Percentiles rank a stretch among this genome's conserved stretches.
Evolutionary conservation across 2,113 vertebrate species (phyloP).

Genomic region (Furnarius figulus): DNA sequence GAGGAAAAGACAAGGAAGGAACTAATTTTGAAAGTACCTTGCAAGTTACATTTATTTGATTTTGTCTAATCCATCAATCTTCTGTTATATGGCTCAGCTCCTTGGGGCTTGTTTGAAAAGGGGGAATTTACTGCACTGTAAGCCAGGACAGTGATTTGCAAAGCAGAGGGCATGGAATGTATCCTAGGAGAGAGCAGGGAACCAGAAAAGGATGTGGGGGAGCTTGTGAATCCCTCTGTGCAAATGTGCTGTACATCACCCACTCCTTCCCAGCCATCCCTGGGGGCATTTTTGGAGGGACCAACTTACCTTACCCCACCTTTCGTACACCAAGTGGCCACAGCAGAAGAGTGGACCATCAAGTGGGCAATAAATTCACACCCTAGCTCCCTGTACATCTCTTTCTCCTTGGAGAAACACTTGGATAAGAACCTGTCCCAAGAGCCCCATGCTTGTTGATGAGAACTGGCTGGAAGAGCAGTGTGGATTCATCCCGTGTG

Average conservation of each 20-base stretch:
- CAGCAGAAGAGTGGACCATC: neutral
- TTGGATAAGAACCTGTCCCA: neutral
- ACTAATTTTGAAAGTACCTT: neutral
- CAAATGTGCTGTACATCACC: neutral
- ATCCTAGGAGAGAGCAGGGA: slow-evolving; percentile 31
- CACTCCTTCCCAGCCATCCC: neutral
- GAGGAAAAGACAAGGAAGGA: neutral
- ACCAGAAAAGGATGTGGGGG: neutral
- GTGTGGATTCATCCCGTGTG: accelerated
- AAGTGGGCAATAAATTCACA: neutral
- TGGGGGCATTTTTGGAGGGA: neutral
- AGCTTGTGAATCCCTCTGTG: neutral
- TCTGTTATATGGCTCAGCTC: neutral
- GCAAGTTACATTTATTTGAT: neutral
- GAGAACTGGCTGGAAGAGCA: neutral
- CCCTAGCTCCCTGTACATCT: neutral
- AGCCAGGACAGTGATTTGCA: neutral
- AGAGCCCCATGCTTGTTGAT: neutral
- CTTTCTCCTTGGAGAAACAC: neutral
- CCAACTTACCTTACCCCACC: neutral
- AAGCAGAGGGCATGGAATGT: neutral
- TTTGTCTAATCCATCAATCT: neutral
- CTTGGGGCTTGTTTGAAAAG: neutral
- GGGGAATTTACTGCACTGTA: slow-evolving; percentile 35
- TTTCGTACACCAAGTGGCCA: accelerated